Conservation (phyloP, 2,797 vertebrate species). For the Varecia variegata region DNA sequence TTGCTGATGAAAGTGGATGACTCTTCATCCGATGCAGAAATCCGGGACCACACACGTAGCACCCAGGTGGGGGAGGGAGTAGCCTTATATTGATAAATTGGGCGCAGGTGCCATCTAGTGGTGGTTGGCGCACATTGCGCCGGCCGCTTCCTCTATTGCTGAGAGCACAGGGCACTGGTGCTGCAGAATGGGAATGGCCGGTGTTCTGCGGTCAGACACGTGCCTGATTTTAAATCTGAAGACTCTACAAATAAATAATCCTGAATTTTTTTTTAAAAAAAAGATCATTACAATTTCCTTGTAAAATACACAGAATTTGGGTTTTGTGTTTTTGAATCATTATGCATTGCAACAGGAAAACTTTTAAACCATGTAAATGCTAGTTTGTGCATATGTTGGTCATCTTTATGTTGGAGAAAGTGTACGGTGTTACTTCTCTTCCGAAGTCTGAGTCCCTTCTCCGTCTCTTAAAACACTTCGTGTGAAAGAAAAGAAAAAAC, state of each 20-base stretch:
- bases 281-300: not conserved
- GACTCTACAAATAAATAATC: not conserved
- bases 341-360: not conserved
- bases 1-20: not conserved
- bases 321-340: not conserved
- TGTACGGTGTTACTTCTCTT: fast-evolving
- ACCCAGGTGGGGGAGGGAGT: fast-evolving
- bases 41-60: not conserved
- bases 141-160: not conserved
- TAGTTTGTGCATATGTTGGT: fast-evolving
- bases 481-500: not conserved
- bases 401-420: fast-evolving
- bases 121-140: fast-evolving
- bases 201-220: not conserved
- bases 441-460: not conserved
- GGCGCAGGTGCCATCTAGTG: slow-evolving; percentile 69
- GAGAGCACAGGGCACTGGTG: slow-evolving; percentile 34
- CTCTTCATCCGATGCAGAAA: fast-evolving
- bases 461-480: not conserved
- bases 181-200: not conserved
- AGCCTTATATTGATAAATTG: not conserved
- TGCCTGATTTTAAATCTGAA: not conserved
- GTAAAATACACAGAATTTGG: not conserved
- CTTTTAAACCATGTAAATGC: fast-evolving
- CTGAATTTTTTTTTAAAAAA: not conserved